Evolutionary conservation across 2,797 vertebrate genomes (phyloP).

Genomic region (Cygnus olor): DNA sequence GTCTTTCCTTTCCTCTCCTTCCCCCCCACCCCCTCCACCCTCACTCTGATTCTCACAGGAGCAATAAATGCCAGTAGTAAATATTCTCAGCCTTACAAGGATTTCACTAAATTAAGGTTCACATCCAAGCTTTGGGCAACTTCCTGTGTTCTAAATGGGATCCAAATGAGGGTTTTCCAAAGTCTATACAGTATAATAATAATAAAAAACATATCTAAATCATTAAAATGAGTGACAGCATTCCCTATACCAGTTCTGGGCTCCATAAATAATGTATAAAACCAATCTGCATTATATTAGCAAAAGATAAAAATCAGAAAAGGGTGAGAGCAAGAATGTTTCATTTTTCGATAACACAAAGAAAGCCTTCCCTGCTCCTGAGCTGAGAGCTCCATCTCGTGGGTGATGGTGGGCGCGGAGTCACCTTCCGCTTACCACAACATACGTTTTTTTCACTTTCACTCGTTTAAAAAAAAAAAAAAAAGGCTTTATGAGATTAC

Average conservation of each 20-base stretch:
- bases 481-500: background rate
- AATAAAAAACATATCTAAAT: conserved; percentile 72
- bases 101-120: conserved; percentile 76
- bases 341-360: background rate
- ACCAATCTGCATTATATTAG: conserved; percentile 69
- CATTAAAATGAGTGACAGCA: conserved; percentile 71
- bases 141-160: conserved; percentile 71
- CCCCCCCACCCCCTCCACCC: background rate
- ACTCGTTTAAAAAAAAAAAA: background rate
- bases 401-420: background rate
- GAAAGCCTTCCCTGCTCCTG: conserved; percentile 9
- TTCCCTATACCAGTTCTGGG: conserved; percentile 70
- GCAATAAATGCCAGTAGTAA: conserved; percentile 75
- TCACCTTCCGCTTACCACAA: accelerated
- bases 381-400: conserved; percentile 74
- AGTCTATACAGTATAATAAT: conserved; percentile 58
- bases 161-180: conserved; percentile 73
- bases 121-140: conserved; percentile 69
- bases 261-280: conserved; percentile 70
- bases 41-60: conserved; percentile 53
- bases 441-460: background rate
- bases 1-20: conserved; percentile 41
- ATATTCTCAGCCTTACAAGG: conserved; percentile 64
- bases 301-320: conserved; percentile 68
- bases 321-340: conserved; percentile 21